phyloP scores from a whole-genome alignment of 1,140 invertebrate species.

The Leguminivora glycinivorella region DNA sequence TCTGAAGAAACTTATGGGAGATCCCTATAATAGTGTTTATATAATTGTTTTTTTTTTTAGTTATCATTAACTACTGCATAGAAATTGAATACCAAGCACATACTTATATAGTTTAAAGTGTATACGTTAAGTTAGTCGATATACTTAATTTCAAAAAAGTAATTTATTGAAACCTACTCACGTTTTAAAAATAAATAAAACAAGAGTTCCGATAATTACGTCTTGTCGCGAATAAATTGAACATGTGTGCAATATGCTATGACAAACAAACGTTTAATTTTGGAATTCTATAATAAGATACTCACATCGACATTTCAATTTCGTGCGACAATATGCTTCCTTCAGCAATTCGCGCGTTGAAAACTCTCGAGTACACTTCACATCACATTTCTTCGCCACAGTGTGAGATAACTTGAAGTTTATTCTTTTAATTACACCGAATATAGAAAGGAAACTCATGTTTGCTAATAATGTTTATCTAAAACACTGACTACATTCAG shows the following conservation, averaged over 20 bases:
- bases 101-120: neutral
- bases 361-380: conserved; percentile 42
- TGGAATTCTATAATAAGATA: conserved; percentile 34
- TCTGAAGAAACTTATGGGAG: too few relatives aligned
- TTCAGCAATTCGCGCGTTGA: conserved; percentile 72
- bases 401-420: conserved; percentile 50
- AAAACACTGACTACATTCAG: conserved; percentile 2
- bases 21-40: too few relatives aligned
- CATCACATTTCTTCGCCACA: conserved; percentile 40
- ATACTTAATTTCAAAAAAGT: too few relatives aligned
- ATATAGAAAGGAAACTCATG: conserved; percentile 35
- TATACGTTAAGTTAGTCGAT: neutral
- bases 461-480: conserved; percentile 4
- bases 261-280: conserved; percentile 28
- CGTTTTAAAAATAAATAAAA: neutral
- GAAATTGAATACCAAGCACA: too few relatives aligned
- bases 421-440: conserved; percentile 46
- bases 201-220: neutral
- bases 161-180: too few relatives aligned
- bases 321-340: conserved; percentile 75
- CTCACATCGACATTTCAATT: conserved; percentile 78
- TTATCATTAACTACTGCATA: too few relatives aligned
- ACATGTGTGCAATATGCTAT: neutral
- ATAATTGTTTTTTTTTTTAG: too few relatives aligned
- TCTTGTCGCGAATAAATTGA: neutral